These are phyloP conservation scores for Neomonachus schauinslandi DNA, from an alignment of 2,113 vertebrate species.

Conservation along the genomic window DNA sequence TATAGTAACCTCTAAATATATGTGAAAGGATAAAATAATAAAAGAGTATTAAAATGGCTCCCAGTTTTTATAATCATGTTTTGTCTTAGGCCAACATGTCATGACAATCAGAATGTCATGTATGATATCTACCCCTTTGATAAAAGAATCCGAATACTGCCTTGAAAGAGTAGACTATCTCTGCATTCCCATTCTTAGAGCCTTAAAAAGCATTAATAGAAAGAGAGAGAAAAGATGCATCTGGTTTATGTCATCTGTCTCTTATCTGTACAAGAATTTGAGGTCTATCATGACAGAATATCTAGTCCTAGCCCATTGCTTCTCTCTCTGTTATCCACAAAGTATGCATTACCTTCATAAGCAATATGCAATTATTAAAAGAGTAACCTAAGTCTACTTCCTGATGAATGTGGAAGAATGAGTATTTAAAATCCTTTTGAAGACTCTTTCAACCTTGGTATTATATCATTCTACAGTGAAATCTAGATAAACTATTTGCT, in stretches of 20 bases:
- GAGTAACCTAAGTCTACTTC: not conserved
- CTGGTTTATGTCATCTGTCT: not conserved
- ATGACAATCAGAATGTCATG: not conserved
- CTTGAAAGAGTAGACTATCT: not conserved
- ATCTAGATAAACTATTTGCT: not conserved
- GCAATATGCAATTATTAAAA: not conserved
- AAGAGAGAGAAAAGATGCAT: not conserved
- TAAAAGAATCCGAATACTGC: not conserved
- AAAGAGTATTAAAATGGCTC: not conserved
- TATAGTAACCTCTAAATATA: not conserved
- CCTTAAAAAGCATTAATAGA: not conserved
- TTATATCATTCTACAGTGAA: not conserved
- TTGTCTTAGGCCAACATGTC: not conserved
- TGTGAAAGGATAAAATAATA: not conserved
- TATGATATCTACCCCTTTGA: not conserved
- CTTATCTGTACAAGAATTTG: not conserved
- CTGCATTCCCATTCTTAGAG: not conserved
- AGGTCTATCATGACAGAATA: not conserved
- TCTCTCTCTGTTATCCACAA: not conserved
- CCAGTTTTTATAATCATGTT: not conserved
- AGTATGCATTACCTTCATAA: not conserved
- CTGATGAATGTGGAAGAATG: not conserved
- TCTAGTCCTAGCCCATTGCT: not conserved
- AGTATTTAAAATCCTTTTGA: not conserved
- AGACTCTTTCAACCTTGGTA: not conserved